Evolutionary conservation across 2,888 invertebrate species (phyloP), one percentile per base, ranked within the genome.

Genomic region (Ophion ventricosus): DNA sequence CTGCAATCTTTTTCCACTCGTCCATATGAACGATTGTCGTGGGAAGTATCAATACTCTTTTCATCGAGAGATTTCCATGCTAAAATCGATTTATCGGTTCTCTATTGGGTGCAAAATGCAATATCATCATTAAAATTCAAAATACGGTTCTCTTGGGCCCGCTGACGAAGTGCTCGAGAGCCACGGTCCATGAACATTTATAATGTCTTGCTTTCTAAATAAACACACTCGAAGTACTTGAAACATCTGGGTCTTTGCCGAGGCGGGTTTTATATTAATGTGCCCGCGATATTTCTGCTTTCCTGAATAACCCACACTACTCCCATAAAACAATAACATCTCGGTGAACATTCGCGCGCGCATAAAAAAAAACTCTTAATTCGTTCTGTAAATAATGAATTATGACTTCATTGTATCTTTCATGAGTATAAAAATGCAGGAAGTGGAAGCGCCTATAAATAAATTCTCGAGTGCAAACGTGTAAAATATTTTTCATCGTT

Each of bases 141-240:
- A 78, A 78, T 74, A 81, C 78, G 70, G 69, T 43, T 67, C 70
- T 63, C 63, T 74, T 1, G 17, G 67, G 66, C 26, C 35, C 73
- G 74, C 64, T 63, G 81, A 70, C 57, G 61, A 69, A 25, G 59
- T 61, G 43, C 73, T 66, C 20, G 40, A 56, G 72, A 25, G 43
- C 56, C 29, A 73, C 82, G 54, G 49, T 82, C 26, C 54, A 73
- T 69, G 61, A 79, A 64, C 75, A 43, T 54, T 77, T 74, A 73
- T 78, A 82, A 82, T 84, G 78, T 61, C 66, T 75, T 82, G 70
- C 84, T 84, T 81, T 84, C 84, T 84, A 82, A 82, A 84, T 84
- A 79, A 84, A 78, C 77, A 64, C 64, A 84, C 57, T 54, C 80
- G 49, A 70, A 79, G 79, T 81, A 54, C 73, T 76, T 56, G 59